Percentiles rank a stretch among this genome's conserved stretches.
Evolutionary conservation across 2,888 invertebrate species (phyloP).

Genomic region (Acrobasis consociella): DNA sequence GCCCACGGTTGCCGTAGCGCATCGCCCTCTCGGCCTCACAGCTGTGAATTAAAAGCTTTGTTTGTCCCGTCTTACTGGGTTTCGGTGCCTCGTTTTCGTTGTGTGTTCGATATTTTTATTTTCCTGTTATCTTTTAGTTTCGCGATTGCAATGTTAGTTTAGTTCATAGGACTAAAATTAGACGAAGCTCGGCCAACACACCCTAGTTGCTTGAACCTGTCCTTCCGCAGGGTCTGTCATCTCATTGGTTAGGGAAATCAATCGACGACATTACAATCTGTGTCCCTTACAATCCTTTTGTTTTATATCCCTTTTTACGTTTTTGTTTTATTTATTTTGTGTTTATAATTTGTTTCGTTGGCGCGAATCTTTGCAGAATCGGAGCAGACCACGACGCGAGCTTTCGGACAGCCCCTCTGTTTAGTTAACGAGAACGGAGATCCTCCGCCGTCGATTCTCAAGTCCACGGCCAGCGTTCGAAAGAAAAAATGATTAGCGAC

Average conservation of each 20-base stretch:
- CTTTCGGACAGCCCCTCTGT: conserved; percentile 92
- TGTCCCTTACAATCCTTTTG: conserved; percentile 29
- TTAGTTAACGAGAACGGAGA: conserved; percentile 83
- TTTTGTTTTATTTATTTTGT: conserved; percentile 48
- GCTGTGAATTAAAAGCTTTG: conserved; percentile 61
- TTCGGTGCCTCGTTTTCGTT: conserved; percentile 73
- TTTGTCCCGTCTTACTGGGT: conserved; percentile 72
- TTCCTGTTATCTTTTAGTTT: conserved; percentile 62
- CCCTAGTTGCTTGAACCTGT: conserved; percentile 72
- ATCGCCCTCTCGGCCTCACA: conserved; percentile 72
- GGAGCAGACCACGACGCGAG: conserved; percentile 84
- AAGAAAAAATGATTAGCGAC: conserved; percentile 73
- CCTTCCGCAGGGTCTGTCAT: conserved; percentile 59
- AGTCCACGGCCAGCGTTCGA: conserved; percentile 78
- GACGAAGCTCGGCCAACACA: conserved; percentile 69
- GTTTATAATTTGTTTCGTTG: conserved; percentile 69
- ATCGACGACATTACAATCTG: conserved; percentile 37
- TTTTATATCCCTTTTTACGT: conserved; percentile 39
- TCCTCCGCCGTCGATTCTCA: conserved; percentile 79
- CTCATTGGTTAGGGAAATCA: conserved; percentile 44
- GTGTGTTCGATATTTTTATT: conserved; percentile 66
- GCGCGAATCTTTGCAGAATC: conserved; percentile 69
- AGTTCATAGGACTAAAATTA: conserved; percentile 63
- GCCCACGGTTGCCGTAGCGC: conserved; percentile 72
- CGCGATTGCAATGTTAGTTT: conserved; percentile 76